phyloP scores from a whole-genome alignment of 37 sponge, comb jelly and placozoan species.

The Corticium candelabrum region DNA sequence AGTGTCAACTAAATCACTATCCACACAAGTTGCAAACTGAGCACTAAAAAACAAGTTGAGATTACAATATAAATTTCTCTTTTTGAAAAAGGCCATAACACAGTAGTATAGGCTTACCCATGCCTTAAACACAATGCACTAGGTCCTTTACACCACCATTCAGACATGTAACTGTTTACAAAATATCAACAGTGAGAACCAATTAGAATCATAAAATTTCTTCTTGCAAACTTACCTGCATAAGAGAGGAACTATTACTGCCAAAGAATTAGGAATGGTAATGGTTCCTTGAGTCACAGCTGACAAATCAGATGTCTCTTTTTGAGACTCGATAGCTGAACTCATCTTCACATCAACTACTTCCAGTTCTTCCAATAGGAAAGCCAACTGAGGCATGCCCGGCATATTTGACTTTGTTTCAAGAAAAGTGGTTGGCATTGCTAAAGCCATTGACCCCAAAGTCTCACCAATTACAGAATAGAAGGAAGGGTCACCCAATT shows the following conservation, averaged over 20 bases:
- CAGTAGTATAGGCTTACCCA: neutral
- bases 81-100: too few relatives aligned
- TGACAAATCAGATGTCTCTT: neutral
- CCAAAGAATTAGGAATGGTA: neutral
- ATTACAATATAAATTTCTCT: too few relatives aligned
- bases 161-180: neutral
- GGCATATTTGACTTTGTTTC: neutral
- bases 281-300: neutral
- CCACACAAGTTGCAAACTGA: neutral
- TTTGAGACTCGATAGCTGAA: neutral
- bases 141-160: neutral
- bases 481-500: neutral
- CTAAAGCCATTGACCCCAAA: neutral
- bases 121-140: neutral
- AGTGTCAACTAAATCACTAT: neutral
- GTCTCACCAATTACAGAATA: neutral
- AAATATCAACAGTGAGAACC: neutral
- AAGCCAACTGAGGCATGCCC: neutral
- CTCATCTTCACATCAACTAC: neutral
- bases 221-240: slow-evolving; percentile 35
- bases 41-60: too few relatives aligned
- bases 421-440: neutral
- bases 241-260: slow-evolving; percentile 16
- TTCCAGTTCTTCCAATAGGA: neutral
- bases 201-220: too few relatives aligned